Conservation (phyloP, 2,797 vertebrate species). For the Cirrhinus molitorella region DNA sequence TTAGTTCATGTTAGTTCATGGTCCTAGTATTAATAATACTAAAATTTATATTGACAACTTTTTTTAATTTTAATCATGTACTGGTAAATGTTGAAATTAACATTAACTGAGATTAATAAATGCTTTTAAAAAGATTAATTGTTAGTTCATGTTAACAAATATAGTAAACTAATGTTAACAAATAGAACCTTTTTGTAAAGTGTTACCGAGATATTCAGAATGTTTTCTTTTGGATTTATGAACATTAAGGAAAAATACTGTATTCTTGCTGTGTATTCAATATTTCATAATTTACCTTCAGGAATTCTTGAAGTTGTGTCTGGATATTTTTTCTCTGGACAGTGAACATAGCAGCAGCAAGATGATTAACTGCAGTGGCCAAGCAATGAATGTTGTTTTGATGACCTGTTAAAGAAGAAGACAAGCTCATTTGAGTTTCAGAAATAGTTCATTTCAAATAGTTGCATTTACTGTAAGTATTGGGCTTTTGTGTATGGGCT, state of each 20-base stretch:
- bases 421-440: background rate
- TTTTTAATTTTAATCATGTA: background rate
- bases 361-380: slow-evolving; percentile 87
- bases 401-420: slow-evolving; percentile 77
- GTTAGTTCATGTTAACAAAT: background rate
- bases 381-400: slow-evolving; percentile 95
- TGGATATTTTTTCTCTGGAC: slow-evolving; percentile 90
- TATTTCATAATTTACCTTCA: slow-evolving; percentile 78
- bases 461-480: background rate
- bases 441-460: background rate
- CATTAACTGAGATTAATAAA: background rate
- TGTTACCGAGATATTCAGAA: background rate
- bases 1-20: background rate
- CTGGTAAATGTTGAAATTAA: background rate
- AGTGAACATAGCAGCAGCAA: slow-evolving; percentile 91
- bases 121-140: background rate
- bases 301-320: slow-evolving; percentile 91
- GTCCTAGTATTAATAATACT: background rate
- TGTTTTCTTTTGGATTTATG: background rate
- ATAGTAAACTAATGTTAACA: background rate
- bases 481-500: background rate
- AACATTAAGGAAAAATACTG: background rate
- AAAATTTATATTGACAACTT: background rate
- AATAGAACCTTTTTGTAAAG: background rate
- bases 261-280: too few species aligned